Evolutionary conservation across 2,797 vertebrate species (phyloP), one percentile per base, ranked within the genome.

Genomic region (Bradypodion pumilum): DNA sequence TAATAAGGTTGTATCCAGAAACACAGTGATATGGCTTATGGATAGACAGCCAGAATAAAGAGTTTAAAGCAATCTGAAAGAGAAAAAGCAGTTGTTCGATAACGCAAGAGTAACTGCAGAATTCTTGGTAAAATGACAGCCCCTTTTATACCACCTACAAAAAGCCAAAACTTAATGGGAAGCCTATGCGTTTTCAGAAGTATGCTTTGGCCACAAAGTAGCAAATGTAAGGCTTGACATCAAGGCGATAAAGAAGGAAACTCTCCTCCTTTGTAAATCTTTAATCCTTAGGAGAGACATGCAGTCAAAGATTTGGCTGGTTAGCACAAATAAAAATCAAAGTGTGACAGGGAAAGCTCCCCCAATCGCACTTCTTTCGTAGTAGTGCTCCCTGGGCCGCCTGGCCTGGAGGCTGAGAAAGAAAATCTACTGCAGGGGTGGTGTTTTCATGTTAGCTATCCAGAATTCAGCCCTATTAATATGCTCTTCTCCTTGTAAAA

Each of bases 1-100:
- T n/a, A n/a, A n/a, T n/a, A n/a, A 87, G 90, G 89, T 88, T 77
- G 90, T 69, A 86, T 92, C 84, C 91, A 93, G 83, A 85, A 86
- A 91, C 65, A 91, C 88, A 83, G 23, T 10, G 65, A 86, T 89
- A 75, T 85, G 92, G 59, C 1, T 1, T 66, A 78, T 80, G 74
- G 81, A 76, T 62, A 60, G 3, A 80, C 23, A 82, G 46, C 76
- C 42, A 46, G 49, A 78, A 82, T 23, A 52, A 23, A 21, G 73
- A 89, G n/a, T 76, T 84, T 1, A 65, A 78, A 65, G 78, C 77
- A 85, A 83, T 70, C 37, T 65, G 70, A 56, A 65, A 82, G 90
- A 52, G 80, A 72, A 86, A 79, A 32, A 88, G 32, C 32, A 66
- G 40, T 15, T 87, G 69, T 82, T 78, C 13, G 52, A 75, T 86